These are phyloP conservation scores for Heliothis subflexa DNA, from an alignment of 1,140 invertebrate species.

Conservation along the genomic window DNA sequence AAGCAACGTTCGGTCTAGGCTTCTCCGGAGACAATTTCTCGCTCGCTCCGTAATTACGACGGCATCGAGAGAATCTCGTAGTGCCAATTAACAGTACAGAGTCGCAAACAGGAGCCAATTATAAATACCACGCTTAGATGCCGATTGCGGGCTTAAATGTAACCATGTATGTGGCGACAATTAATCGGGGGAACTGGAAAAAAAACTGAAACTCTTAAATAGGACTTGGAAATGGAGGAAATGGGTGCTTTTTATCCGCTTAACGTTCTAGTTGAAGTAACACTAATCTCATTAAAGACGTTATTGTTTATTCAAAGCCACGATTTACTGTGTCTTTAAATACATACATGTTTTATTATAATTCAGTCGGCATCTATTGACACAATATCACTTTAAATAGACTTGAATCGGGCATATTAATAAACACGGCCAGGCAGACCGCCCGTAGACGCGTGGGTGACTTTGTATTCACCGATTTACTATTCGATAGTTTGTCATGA, in stretches of 20 bases:
- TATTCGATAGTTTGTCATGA: slow-evolving; percentile 59
- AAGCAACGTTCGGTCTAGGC: slow-evolving; percentile 6
- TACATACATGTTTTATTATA: slow-evolving; percentile 24
- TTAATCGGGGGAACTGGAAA: neutral
- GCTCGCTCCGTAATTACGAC: slow-evolving; percentile 45
- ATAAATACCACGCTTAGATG: slow-evolving; percentile 42
- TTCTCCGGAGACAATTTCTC: slow-evolving; percentile 44
- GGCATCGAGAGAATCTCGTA: slow-evolving; percentile 45
- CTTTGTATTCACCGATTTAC: slow-evolving; percentile 57
- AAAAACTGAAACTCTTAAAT: slow-evolving; percentile 9
- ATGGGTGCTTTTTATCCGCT: neutral
- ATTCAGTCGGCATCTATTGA: slow-evolving; percentile 46
- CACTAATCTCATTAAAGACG: neutral
- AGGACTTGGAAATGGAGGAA: slow-evolving; percentile 14
- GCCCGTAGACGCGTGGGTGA: slow-evolving; percentile 62
- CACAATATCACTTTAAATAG: slow-evolving; percentile 66
- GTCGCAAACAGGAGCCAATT: slow-evolving; percentile 46
- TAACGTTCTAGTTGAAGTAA: neutral
- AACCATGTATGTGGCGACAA: neutral
- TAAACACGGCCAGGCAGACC: slow-evolving; percentile 47
- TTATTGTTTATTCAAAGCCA: neutral
- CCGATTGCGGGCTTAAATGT: slow-evolving; percentile 25
- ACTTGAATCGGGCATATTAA: slow-evolving; percentile 58
- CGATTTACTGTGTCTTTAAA: neutral
- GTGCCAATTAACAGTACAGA: slow-evolving; percentile 52